Evolutionary conservation across 1,140 invertebrate species (phyloP).

Genomic region (Hermetia illucens): DNA sequence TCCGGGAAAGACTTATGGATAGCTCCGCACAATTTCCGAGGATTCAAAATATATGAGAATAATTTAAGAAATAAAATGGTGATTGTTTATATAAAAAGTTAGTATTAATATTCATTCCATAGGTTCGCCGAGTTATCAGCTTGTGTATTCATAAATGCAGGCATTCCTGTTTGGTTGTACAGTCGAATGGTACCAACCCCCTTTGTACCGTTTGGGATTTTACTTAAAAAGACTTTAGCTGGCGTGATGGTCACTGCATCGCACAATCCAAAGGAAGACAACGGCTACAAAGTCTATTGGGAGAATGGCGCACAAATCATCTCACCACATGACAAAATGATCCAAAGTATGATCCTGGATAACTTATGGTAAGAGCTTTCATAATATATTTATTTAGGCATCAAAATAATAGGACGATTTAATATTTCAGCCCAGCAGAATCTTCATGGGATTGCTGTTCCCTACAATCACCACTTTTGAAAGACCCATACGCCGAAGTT

Average conservation of each 20-base stretch:
- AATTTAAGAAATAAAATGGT: too few relatives aligned
- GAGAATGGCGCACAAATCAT: slow-evolving; percentile 93
- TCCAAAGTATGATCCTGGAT: slow-evolving; percentile 64
- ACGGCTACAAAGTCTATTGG: slow-evolving; percentile 99
- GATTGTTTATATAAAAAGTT: not conserved
- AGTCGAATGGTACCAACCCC: slow-evolving; percentile 79
- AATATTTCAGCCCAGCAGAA: slow-evolving; percentile 34
- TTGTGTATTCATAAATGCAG: slow-evolving; percentile 60
- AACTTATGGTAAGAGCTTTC: slow-evolving; percentile 45
- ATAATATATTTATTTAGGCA: not conserved
- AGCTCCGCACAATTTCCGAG: too few relatives aligned
- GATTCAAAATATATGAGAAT: too few relatives aligned
- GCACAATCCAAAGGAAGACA: slow-evolving; percentile 98
- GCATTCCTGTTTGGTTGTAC: slow-evolving; percentile 74
- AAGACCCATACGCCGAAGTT: slow-evolving; percentile 40
- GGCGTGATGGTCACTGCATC: slow-evolving; percentile 97
- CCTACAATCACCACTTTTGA: slow-evolving; percentile 25
- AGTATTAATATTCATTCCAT: slow-evolving; percentile 11
- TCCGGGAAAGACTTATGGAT: too few relatives aligned
- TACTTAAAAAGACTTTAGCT: slow-evolving; percentile 50
- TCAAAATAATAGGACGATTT: not conserved
- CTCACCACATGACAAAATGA: slow-evolving; percentile 77
- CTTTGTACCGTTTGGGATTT: slow-evolving; percentile 75
- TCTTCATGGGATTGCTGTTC: slow-evolving; percentile 48
- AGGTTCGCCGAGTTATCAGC: slow-evolving; percentile 89